phyloP scores from a whole-genome alignment of 2,113 vertebrate species.

The Lepisosteus oculatus region DNA sequence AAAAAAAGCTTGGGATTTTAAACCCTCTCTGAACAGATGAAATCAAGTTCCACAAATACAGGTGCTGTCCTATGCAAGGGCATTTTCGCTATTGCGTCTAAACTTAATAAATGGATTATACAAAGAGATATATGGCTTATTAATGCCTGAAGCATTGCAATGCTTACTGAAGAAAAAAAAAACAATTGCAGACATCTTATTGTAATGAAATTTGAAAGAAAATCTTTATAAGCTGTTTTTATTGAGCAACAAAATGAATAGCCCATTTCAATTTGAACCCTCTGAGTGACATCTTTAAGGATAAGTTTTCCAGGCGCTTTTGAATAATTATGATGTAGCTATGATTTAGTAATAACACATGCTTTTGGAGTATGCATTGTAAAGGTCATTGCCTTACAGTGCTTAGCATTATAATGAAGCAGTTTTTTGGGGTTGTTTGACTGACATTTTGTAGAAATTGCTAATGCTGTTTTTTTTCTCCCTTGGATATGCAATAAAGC shows the following conservation, averaged over 20 bases:
- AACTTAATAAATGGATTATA: neutral
- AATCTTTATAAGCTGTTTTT: neutral
- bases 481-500: constrained; percentile 5
- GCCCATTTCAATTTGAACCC: neutral
- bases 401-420: constrained; percentile 18
- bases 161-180: neutral
- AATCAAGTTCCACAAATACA: too few species aligned
- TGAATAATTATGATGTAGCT: constrained; percentile 16
- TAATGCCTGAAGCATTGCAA: too few species aligned
- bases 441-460: neutral
- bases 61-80: too few species aligned
- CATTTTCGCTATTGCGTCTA: neutral
- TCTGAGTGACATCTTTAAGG: constrained; percentile 6
- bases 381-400: constrained; percentile 26
- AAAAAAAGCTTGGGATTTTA: neutral
- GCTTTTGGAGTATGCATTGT: constrained; percentile 13
- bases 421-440: neutral
- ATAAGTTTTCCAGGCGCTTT: constrained; percentile 12
- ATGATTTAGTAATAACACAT: constrained; percentile 25
- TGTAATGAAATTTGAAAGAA: neutral
- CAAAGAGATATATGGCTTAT: too few species aligned
- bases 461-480: constrained; percentile 6
- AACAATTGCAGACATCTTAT: neutral
- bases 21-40: neutral
- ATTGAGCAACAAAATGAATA: neutral